These are phyloP conservation scores for Cosmorhoe ocellata DNA, from an alignment of 2,888 invertebrate species.

Conservation along the genomic window DNA sequence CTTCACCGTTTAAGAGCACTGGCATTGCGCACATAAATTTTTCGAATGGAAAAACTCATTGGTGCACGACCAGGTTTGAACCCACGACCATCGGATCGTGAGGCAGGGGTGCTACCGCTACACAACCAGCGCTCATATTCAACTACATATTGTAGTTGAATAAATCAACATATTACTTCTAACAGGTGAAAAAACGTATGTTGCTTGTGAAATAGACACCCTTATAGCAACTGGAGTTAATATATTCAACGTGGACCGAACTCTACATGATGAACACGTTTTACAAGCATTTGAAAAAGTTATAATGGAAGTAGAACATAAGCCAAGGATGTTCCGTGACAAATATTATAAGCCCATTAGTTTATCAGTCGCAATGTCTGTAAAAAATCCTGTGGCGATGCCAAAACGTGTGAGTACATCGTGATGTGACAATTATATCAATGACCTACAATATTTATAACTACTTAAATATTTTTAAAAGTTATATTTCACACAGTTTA, in stretches of 20 bases:
- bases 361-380: slow-evolving; percentile 15
- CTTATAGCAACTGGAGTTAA: slow-evolving; percentile 12
- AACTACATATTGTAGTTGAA: no score
- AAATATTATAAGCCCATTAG: slow-evolving; percentile 1
- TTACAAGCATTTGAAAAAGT: slow-evolving; percentile 1
- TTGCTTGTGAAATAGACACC: background rate
- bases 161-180: background rate
- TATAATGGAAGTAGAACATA: background rate
- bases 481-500: no score
- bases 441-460: no score
- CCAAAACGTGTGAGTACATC: slow-evolving; percentile 11
- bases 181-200: slow-evolving; percentile 8
- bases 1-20: no score
- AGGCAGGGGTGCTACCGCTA: no score
- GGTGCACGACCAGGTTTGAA: no score
- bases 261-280: background rate
- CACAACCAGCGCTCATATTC: no score
- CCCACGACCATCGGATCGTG: no score
- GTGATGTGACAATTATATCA: no score
- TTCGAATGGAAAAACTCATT: no score
- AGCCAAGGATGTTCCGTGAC: background rate
- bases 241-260: slow-evolving; percentile 11
- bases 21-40: no score
- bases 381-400: slow-evolving; percentile 5
- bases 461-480: no score